Percentiles rank a stretch among this genome's conserved stretches.
These are phyloP conservation scores for Proctacanthus coquilletti DNA, from an alignment of 1,140 invertebrate genomes.

Conservation along the genomic window DNA sequence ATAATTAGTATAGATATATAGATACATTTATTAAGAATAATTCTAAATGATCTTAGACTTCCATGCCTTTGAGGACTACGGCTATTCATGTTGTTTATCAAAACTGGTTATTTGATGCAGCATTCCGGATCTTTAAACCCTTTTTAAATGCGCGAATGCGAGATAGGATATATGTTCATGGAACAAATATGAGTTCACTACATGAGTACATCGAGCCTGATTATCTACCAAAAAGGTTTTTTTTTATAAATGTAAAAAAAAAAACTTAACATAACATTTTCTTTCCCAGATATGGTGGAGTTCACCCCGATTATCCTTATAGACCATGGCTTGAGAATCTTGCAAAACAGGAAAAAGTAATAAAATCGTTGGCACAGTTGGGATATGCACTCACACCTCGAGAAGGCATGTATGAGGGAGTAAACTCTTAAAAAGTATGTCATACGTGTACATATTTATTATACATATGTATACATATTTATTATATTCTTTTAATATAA, in stretches of 20 bases:
- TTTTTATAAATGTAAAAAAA: constrained; percentile 2
- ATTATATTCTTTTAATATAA: no score
- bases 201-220: constrained; percentile 56
- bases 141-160: constrained; percentile 50
- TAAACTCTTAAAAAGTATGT: no score
- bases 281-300: constrained; percentile 41
- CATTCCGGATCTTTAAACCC: constrained; percentile 61
- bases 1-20: constrained; percentile 4
- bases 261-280: no score
- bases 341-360: constrained; percentile 36
- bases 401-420: no score
- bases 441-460: no score
- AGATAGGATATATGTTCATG: constrained; percentile 58
- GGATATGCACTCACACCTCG: no score
- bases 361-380: constrained; percentile 43
- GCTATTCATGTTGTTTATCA: constrained; percentile 64
- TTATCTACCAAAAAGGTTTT: constrained; percentile 46
- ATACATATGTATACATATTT: no score
- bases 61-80: constrained; percentile 55
- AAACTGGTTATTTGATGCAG: constrained; percentile 63
- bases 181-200: constrained; percentile 52
- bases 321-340: constrained; percentile 54
- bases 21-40: constrained; percentile 5
- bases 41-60: constrained; percentile 31
- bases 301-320: constrained; percentile 51